A percentile compares a stretch with the other conserved stretches of the same genome.
These are phyloP conservation scores for Helicoverpa zea DNA, from an alignment of 1,140 invertebrate species.

Conservation along the genomic window DNA sequence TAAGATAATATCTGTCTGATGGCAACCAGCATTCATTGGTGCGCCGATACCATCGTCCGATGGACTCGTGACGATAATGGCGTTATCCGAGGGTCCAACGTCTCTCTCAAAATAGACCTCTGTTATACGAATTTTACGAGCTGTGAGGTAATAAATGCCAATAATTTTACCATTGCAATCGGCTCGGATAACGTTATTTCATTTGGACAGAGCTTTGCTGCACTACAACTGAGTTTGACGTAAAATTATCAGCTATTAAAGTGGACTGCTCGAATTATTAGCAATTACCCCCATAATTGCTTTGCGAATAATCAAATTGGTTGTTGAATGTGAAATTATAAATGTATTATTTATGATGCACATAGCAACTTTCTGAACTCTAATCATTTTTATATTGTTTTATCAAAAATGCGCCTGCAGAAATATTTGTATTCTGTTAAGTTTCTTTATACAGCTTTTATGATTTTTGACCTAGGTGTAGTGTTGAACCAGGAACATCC, in stretches of 20 bases:
- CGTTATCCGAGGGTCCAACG: neutral
- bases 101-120: conserved; percentile 28
- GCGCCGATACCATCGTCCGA: conserved; percentile 10
- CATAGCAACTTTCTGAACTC: too few species aligned
- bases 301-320: neutral
- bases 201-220: neutral
- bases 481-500: neutral
- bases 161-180: conserved; percentile 26
- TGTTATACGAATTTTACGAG: conserved; percentile 11
- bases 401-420: too few species aligned
- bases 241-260: conserved; percentile 22
- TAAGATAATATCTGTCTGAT: conserved; percentile 15
- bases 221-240: neutral
- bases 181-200: conserved; percentile 4
- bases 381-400: too few species aligned
- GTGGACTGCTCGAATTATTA: conserved; percentile 5
- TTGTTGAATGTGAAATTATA: too few species aligned
- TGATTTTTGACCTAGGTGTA: neutral
- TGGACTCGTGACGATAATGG: conserved; percentile 5
- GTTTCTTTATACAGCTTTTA: too few species aligned
- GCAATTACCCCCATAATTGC: neutral
- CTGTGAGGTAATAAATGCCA: conserved; percentile 31
- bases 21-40: conserved; percentile 26
- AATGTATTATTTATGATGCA: too few species aligned
- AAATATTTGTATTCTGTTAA: too few species aligned